Evolutionary conservation across 2,888 invertebrate genomes (phyloP), one percentile per base, ranked within the genome.

Genomic region (Aromia moschata): DNA sequence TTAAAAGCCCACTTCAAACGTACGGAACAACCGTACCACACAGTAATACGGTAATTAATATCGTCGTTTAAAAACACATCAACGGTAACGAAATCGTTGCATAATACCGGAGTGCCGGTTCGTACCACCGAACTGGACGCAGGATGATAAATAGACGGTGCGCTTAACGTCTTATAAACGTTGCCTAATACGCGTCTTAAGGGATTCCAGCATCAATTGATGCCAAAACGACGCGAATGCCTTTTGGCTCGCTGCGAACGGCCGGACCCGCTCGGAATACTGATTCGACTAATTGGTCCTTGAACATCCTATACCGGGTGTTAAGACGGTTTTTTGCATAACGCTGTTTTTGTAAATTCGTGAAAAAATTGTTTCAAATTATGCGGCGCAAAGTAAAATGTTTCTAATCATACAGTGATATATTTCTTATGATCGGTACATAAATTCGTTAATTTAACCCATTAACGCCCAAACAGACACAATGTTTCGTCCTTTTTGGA

Each of bases 211-310:
- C 58, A 47, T 49, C 58, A 58, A 58, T 58, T 54, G 58, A 14
- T 58, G 58, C 58, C 58, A 54, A 54, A 58, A 58, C 54, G 58
- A 58, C 54, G 53, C 47, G 54, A 52, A 53, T 58, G 58, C 46
- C 47, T 58, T 43, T 47, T 25, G 51, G 45, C 44, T 40, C 37
- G 51, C 52, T 40, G 17, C 38, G 18, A 15, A 38, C 49, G 11
- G 12, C 7, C 40, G 36, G 18, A 58, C 58, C 36, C 41, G 45
- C 25, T 25, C 37, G 45, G 58, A 52, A 46, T 52, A 51, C 51
- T 51, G 40, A 51, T 51, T 37, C 41, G 52, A 44, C 52, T 58
- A 58, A 58, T 58, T 52, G 58, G 57, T 31, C 30, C 38, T 41
- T 37, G 25, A 44, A 33, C 33, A 9, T 25, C 9, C 9, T 46